Conservation (phyloP, 2,888 invertebrate species). For the Microdon myrmicae region DNA sequence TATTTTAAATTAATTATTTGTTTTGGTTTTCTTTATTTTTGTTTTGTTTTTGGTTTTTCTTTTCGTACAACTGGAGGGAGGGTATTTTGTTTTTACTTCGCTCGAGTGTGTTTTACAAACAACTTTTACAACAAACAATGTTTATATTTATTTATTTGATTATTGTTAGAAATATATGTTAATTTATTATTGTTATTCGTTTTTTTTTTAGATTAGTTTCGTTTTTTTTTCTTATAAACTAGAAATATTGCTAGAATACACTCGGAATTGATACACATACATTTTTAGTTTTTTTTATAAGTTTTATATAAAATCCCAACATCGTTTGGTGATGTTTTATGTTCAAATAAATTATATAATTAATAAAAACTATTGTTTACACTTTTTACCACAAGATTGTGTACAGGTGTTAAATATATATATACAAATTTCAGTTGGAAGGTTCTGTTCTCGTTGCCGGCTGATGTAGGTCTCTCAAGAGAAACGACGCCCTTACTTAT, state of each 20-base stretch:
- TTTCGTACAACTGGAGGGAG: too few species aligned
- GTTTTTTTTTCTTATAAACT: constrained; percentile 27
- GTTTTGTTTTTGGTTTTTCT: too few species aligned
- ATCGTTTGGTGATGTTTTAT: too few species aligned
- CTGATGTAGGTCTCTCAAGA: too few species aligned
- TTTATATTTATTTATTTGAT: constrained; percentile 2
- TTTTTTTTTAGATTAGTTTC: constrained; percentile 10
- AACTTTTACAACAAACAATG: constrained; percentile 4
- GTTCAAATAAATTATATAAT: constrained; percentile 50
- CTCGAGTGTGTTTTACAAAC: background rate
- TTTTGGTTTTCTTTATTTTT: too few species aligned
- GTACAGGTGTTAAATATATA: constrained; percentile 35
- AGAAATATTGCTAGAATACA: constrained; percentile 54
- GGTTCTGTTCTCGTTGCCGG: constrained; percentile 28
- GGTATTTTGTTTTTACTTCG: too few species aligned
- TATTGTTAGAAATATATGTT: constrained; percentile 8
- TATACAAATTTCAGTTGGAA: constrained; percentile 43
- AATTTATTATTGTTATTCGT: constrained; percentile 15
- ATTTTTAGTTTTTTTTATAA: constrained; percentile 1
- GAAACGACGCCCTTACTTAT: too few species aligned
- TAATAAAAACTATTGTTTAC: constrained; percentile 37
- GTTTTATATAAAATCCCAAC: constrained; percentile 11
- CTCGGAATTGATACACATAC: constrained; percentile 45
- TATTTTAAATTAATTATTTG: too few species aligned
- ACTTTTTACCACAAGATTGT: constrained; percentile 24